phyloP scores from a whole-genome alignment of 1,140 invertebrate species.

The Drosophila orosa region DNA sequence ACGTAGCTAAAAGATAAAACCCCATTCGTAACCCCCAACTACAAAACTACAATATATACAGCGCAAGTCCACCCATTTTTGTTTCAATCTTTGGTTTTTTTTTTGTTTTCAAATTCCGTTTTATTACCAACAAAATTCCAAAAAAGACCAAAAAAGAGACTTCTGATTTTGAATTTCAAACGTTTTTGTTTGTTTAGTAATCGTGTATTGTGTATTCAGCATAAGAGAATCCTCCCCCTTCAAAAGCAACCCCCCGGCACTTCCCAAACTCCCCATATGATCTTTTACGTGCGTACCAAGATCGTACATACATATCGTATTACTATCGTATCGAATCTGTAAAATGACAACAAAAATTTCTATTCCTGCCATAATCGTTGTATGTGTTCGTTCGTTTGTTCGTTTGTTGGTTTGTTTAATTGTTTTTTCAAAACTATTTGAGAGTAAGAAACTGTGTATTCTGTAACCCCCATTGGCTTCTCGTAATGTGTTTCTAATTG shows the following conservation, averaged over 20 bases:
- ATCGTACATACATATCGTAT: slow-evolving; percentile 38
- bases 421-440: slow-evolving; percentile 46
- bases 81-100: slow-evolving; percentile 6
- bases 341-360: slow-evolving; percentile 34
- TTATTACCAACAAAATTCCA: slow-evolving; percentile 38
- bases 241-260: background rate
- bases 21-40: background rate
- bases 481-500: slow-evolving; percentile 74
- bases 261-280: background rate
- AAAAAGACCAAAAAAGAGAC: slow-evolving; percentile 27
- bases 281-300: slow-evolving; percentile 40
- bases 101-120: slow-evolving; percentile 23
- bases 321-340: slow-evolving; percentile 42
- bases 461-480: slow-evolving; percentile 72
- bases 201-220: slow-evolving; percentile 45
- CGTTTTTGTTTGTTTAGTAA: slow-evolving; percentile 12
- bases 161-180: background rate
- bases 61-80: slow-evolving; percentile 15
- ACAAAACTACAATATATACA: background rate
- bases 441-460: slow-evolving; percentile 73
- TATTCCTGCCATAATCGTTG: slow-evolving; percentile 76
- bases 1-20: slow-evolving; percentile 13
- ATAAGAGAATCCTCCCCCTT: slow-evolving; percentile 13
- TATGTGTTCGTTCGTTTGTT: slow-evolving; percentile 73
- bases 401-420: slow-evolving; percentile 64